These are phyloP conservation scores for Endotricha flammealis DNA, from an alignment of 2,888 invertebrate genomes.

Conservation along the genomic window DNA sequence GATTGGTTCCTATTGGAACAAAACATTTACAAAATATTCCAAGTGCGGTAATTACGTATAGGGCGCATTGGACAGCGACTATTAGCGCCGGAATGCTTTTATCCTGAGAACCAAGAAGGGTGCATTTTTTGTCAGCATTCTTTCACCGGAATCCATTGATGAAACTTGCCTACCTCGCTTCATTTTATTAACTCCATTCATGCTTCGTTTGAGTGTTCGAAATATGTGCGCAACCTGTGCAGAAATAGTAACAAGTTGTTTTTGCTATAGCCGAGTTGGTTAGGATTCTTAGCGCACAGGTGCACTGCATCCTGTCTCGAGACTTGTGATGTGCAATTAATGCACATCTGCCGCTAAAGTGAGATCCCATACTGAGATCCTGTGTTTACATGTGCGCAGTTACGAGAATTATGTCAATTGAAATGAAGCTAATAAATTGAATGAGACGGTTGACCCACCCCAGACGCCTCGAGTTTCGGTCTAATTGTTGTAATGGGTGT, in stretches of 20 bases:
- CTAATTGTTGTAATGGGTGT: background rate
- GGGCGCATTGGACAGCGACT: conserved; percentile 13
- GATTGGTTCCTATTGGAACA: too few species aligned
- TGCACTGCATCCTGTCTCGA: conserved; percentile 64
- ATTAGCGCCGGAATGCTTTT: conserved; percentile 26
- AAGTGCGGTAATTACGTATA: background rate
- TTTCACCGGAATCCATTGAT: conserved; percentile 19
- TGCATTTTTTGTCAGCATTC: conserved; percentile 35
- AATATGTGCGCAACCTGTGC: conserved; percentile 1
- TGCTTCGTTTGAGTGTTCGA: conserved; percentile 4
- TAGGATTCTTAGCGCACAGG: conserved; percentile 56
- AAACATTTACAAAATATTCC: conserved; percentile 1
- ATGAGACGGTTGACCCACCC: background rate
- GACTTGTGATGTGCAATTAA: conserved; percentile 51
- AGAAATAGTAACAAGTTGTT: conserved; percentile 33
- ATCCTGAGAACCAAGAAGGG: conserved; percentile 23
- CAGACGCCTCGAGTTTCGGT: background rate
- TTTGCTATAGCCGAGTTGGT: conserved; percentile 45
- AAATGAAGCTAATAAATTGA: conserved; percentile 17
- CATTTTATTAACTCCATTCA: conserved; percentile 12
- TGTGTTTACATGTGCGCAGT: conserved; percentile 17
- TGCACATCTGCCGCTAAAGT: conserved; percentile 57
- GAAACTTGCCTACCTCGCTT: conserved; percentile 15
- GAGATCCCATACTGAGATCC: conserved; percentile 9
- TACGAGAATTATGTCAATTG: conserved; percentile 3